Evolutionary conservation across 2,113 vertebrate genomes (phyloP).

Genomic region (Coracopsis vasa): DNA sequence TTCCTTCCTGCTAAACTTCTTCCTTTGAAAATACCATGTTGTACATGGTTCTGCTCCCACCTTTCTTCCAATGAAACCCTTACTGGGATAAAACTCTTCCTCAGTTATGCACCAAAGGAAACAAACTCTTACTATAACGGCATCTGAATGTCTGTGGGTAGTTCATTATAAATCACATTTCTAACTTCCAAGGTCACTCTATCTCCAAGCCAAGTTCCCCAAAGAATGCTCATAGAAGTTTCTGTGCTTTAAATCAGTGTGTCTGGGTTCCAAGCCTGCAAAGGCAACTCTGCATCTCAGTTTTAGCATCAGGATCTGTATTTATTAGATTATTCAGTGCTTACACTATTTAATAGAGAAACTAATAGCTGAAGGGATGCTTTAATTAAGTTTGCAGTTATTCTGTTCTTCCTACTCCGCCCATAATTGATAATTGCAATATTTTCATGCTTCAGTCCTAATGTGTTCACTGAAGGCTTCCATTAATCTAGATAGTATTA

Average conservation of each 20-base stretch:
- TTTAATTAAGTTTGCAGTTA: not conserved
- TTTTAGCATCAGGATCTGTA: not conserved
- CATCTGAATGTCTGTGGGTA: conserved; percentile 2
- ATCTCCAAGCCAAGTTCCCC: not conserved
- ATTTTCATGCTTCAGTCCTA: not conserved
- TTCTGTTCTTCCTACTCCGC: not conserved
- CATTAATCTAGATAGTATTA: not conserved
- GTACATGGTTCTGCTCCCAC: not conserved
- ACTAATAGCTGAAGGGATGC: not conserved
- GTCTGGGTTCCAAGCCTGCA: not conserved
- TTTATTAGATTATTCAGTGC: not conserved
- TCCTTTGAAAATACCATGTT: not conserved
- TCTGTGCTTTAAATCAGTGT: not conserved
- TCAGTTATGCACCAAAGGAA: not conserved
- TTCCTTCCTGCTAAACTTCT: conserved; percentile 36
- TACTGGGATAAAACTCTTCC: not conserved
- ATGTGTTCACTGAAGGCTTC: not conserved
- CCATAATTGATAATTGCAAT: not conserved
- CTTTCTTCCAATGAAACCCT: not conserved
- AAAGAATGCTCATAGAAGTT: not conserved
- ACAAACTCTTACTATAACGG: not conserved
- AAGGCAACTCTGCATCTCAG: not conserved
- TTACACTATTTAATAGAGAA: not conserved
- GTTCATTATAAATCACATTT: not conserved
- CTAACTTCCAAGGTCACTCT: not conserved